Conservation (phyloP, 2,888 invertebrate genomes). For the Leptura quadrifasciata region DNA sequence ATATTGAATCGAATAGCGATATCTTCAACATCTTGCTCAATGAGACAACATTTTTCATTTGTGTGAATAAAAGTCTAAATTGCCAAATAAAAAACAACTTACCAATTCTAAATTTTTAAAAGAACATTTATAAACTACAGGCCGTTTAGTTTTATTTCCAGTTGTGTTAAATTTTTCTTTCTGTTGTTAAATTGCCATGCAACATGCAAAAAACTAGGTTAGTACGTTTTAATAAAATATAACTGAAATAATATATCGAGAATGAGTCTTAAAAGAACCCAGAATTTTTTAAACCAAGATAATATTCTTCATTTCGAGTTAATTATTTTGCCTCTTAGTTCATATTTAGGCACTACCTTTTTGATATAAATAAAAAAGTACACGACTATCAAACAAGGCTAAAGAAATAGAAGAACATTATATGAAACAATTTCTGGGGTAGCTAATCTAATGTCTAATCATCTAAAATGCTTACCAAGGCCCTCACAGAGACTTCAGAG, state of each 20-base stretch:
- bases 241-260: not conserved
- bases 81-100: constrained; percentile 46
- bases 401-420: not conserved
- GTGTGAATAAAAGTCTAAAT: not conserved
- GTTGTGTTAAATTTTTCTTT: constrained; percentile 64
- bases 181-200: constrained; percentile 64
- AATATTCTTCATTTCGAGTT: not conserved
- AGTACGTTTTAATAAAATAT: constrained; percentile 26
- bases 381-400: not conserved
- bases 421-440: constrained; percentile 21
- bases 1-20: not conserved
- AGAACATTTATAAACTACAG: constrained; percentile 50
- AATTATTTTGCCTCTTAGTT: too few relatives aligned
- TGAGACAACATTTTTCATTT: not conserved
- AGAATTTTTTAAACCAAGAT: constrained; percentile 6
- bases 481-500: constrained; percentile 78
- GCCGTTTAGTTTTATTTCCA: constrained; percentile 48
- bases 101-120: constrained; percentile 56
- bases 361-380: not conserved
- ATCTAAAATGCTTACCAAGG: constrained; percentile 77
- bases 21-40: not conserved
- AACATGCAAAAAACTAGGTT: constrained; percentile 55
- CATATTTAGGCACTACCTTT: too few relatives aligned
- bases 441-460: constrained; percentile 20
- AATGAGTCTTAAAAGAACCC: constrained; percentile 19